phyloP scores from a whole-genome alignment of 2,797 vertebrate genomes.

The Hippocampus kuda region DNA sequence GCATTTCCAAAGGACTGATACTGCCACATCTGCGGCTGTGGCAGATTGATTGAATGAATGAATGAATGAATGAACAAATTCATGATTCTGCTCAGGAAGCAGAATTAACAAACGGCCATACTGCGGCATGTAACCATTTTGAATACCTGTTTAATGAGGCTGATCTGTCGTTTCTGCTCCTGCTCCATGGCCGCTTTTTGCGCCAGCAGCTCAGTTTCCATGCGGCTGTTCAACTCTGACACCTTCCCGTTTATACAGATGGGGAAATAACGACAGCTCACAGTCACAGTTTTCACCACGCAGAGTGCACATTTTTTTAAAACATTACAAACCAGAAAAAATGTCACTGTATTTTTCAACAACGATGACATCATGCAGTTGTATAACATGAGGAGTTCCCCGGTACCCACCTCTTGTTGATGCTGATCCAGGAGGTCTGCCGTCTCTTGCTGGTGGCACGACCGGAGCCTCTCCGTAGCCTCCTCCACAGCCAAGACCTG shows the following conservation, averaged over 20 bases:
- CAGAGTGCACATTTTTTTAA: neutral
- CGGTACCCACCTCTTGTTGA: constrained; percentile 54
- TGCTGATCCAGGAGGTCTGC: constrained; percentile 50
- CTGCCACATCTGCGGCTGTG: neutral
- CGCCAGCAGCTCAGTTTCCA: constrained; percentile 52
- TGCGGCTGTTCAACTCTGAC: constrained; percentile 51
- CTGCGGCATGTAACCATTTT: neutral
- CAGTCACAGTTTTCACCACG: neutral
- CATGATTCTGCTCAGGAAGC: too few relatives aligned
- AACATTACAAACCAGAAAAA: neutral
- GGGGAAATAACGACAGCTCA: neutral
- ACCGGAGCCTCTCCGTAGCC: constrained; percentile 37
- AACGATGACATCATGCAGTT: neutral
- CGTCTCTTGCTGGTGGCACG: constrained; percentile 48
- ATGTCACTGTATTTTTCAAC: neutral
- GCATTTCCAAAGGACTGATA: neutral
- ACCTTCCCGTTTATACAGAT: constrained; percentile 53
- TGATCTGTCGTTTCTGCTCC: constrained; percentile 70
- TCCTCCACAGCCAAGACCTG: constrained; percentile 49
- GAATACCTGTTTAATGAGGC: constrained; percentile 73
- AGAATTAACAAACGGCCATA: too few relatives aligned
- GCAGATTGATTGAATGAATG: too few relatives aligned
- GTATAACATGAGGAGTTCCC: neutral
- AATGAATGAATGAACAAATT: too few relatives aligned
- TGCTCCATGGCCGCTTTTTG: constrained; percentile 56